A percentile compares a stretch with the other conserved stretches of the same genome.
Evolutionary conservation across 2,888 invertebrate species (phyloP).

Genomic region (Drosophila tripunctata): DNA sequence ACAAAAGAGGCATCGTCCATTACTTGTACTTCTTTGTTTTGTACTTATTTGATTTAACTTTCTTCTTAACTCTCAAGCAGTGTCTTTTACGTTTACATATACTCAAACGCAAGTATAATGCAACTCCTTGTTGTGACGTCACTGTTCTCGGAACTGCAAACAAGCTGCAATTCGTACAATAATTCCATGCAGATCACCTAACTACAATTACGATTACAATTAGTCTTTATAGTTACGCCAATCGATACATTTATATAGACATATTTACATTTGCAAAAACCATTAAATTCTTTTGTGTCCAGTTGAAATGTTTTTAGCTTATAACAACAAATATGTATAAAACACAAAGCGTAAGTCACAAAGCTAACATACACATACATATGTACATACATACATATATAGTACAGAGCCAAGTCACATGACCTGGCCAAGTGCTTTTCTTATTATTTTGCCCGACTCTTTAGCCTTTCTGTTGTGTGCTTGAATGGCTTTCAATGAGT

Average conservation of each 20-base stretch:
- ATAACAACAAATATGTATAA: neutral
- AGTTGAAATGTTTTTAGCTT: neutral
- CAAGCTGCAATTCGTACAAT: too few species aligned
- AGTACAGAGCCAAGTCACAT: neutral
- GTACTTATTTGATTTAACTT: neutral
- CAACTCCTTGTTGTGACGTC: too few species aligned
- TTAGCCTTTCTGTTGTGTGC: conserved; percentile 35
- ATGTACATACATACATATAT: neutral
- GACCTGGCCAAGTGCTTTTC: conserved; percentile 19
- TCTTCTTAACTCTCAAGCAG: neutral
- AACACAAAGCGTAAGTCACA: conserved; percentile 37
- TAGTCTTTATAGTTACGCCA: too few species aligned
- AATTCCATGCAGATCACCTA: neutral
- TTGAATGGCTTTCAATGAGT: conserved; percentile 57
- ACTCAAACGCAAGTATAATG: too few species aligned
- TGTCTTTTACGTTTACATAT: too few species aligned
- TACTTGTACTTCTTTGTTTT: neutral
- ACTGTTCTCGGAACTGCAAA: too few species aligned
- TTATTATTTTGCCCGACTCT: conserved; percentile 8
- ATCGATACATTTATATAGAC: too few species aligned
- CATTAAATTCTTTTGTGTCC: neutral
- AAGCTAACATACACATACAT: conserved; percentile 21
- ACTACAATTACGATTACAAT: too few species aligned
- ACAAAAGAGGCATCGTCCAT: conserved; percentile 54
- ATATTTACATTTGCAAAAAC: too few species aligned